These are phyloP conservation scores for Bombus waltoni DNA, from an alignment of 1,140 invertebrate genomes.

Conservation along the genomic window DNA sequence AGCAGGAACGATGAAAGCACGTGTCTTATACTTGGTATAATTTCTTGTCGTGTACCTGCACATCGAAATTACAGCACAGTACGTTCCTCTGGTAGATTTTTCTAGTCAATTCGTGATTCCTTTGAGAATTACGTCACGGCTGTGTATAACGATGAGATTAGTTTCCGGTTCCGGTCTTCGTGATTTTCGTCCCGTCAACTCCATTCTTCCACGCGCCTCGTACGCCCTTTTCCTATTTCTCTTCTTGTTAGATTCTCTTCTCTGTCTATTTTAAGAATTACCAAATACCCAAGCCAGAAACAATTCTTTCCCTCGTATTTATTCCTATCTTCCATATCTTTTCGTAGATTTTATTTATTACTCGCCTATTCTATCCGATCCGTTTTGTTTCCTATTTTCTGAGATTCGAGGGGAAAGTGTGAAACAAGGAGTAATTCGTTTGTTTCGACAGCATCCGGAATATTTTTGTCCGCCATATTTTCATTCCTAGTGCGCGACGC, in stretches of 20 bases:
- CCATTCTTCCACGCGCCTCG: slow-evolving; percentile 68
- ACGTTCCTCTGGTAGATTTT: not conserved
- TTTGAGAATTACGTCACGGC: slow-evolving; percentile 50
- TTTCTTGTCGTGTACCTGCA: not conserved
- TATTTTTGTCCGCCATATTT: slow-evolving; percentile 49
- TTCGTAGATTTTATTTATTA: not conserved
- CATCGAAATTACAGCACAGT: not conserved
- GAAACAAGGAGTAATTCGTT: slow-evolving; percentile 1
- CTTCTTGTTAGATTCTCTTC: not conserved
- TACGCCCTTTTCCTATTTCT: not conserved
- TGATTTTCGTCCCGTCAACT: slow-evolving; percentile 76
- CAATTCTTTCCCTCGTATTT: not conserved
- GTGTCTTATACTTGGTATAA: not conserved
- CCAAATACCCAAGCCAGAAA: not conserved
- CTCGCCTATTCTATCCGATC: too few relatives aligned
- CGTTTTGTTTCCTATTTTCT: not conserved
- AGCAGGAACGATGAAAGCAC: too few relatives aligned
- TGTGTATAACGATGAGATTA: slow-evolving; percentile 72
- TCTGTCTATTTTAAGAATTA: slow-evolving; percentile 8
- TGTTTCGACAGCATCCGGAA: not conserved
- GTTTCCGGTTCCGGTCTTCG: slow-evolving; percentile 75
- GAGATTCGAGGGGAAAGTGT: not conserved
- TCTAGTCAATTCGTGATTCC: not conserved
- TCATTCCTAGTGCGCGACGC: slow-evolving; percentile 68
- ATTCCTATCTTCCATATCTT: not conserved